These are phyloP conservation scores for Echinometra lucunter DNA, from an alignment of 53 echinoderm and acorn worm genomes.

Conservation along the genomic window DNA sequence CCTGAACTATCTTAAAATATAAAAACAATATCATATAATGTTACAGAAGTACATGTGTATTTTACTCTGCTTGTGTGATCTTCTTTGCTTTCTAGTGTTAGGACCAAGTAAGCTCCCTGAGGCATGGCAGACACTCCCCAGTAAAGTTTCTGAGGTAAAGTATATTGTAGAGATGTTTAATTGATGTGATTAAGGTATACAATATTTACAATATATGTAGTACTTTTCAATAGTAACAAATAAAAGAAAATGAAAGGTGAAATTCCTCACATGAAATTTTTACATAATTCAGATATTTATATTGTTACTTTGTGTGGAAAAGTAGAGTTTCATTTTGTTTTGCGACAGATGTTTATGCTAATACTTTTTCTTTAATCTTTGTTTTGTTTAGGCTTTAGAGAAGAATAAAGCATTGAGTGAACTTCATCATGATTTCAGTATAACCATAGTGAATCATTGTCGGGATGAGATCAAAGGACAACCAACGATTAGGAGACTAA, in stretches of 20 bases:
- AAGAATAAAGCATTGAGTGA: slow-evolving; percentile 59
- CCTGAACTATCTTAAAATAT: too few relatives aligned
- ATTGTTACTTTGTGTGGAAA: too few relatives aligned
- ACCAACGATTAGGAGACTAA: slow-evolving; percentile 53
- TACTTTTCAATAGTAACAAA: too few relatives aligned
- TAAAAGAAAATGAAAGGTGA: too few relatives aligned
- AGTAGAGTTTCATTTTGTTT: too few relatives aligned
- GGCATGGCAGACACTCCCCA: slow-evolving; percentile 66
- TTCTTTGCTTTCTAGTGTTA: slow-evolving; percentile 46
- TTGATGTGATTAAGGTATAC: not conserved
- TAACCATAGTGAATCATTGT: slow-evolving; percentile 10
- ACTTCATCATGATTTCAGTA: slow-evolving; percentile 62
- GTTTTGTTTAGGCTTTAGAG: slow-evolving; percentile 36
- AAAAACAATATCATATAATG: not conserved
- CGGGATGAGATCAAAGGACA: slow-evolving; percentile 52
- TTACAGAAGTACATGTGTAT: not conserved
- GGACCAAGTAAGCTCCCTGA: slow-evolving; percentile 63
- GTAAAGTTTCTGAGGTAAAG: slow-evolving; percentile 65
- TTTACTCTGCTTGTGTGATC: not conserved
- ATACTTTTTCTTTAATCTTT: too few relatives aligned
- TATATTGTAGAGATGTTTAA: not conserved
- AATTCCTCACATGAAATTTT: too few relatives aligned
- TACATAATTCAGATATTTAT: too few relatives aligned
- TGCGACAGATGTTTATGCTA: too few relatives aligned
- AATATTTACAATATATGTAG: too few relatives aligned